phyloP scores from a whole-genome alignment of 1,140 invertebrate genomes.

The Apis laboriosa region DNA sequence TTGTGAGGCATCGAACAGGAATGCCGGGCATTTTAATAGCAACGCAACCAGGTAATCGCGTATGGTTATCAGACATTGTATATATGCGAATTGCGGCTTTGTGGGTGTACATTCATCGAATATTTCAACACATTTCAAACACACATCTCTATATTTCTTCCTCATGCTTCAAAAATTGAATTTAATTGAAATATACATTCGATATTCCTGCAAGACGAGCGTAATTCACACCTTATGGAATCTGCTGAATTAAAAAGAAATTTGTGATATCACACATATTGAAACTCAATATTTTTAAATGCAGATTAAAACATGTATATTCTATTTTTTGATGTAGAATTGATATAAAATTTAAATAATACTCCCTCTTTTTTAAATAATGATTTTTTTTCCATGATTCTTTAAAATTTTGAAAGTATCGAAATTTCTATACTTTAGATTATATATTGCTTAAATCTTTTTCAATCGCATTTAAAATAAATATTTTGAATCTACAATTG shows the following conservation, averaged over 20 bases:
- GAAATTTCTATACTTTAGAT: not conserved
- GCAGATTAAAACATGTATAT: not conserved
- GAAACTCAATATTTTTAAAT: not conserved
- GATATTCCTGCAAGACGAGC: not conserved
- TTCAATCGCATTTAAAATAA: not conserved
- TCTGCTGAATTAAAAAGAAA: slow-evolving; percentile 16
- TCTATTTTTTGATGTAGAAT: not conserved
- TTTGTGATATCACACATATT: not conserved
- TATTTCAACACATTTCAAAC: too few relatives aligned
- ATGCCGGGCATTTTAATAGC: slow-evolving; percentile 45
- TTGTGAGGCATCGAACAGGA: slow-evolving; percentile 36
- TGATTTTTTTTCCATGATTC: not conserved
- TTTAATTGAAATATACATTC: not conserved
- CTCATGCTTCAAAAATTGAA: too few relatives aligned
- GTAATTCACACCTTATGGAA: not conserved
- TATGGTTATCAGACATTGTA: slow-evolving; percentile 29
- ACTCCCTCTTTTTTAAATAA: not conserved
- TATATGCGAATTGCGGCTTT: slow-evolving; percentile 1
- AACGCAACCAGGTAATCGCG: slow-evolving; percentile 31
- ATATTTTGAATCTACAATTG: not conserved
- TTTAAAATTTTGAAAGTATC: not conserved
- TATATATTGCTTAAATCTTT: not conserved
- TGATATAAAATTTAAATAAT: not conserved
- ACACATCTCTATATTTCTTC: not conserved
- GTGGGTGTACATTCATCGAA: slow-evolving; percentile 29